Conservation (phyloP, 2,797 vertebrate species). For the Falco columbarius region DNA sequence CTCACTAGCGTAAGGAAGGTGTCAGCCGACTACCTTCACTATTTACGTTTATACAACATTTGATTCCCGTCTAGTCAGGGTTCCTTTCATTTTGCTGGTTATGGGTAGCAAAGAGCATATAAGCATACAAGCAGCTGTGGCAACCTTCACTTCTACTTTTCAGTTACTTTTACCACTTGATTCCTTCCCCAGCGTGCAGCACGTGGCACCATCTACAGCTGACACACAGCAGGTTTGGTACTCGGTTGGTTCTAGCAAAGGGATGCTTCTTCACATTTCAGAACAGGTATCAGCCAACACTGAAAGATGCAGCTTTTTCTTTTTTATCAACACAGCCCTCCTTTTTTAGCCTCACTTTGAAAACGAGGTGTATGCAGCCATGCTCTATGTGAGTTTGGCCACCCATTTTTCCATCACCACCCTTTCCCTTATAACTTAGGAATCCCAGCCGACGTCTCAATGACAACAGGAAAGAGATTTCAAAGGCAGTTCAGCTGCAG, state of each 20-base stretch:
- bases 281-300: background rate
- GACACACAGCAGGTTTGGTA: background rate
- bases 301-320: background rate
- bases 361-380: background rate
- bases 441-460: background rate
- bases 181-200: background rate
- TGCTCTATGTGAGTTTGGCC: fast-evolving
- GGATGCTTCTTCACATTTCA: background rate
- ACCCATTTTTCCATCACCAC: background rate
- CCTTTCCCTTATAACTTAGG: background rate
- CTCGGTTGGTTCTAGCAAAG: background rate
- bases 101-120: background rate
- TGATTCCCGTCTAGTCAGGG: background rate
- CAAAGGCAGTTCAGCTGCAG: background rate
- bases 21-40: background rate
- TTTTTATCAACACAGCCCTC: background rate
- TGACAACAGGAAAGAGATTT: background rate
- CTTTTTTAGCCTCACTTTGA: background rate
- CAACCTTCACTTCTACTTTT: background rate
- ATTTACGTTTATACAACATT: background rate
- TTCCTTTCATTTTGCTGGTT: background rate
- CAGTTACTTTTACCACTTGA: background rate
- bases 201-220: background rate
- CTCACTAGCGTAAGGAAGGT: background rate
- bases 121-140: background rate